A percentile compares a stretch with the other conserved stretches of the same genome.
phyloP scores from a whole-genome alignment of 2,888 invertebrate species.

The Spilarctia lutea region DNA sequence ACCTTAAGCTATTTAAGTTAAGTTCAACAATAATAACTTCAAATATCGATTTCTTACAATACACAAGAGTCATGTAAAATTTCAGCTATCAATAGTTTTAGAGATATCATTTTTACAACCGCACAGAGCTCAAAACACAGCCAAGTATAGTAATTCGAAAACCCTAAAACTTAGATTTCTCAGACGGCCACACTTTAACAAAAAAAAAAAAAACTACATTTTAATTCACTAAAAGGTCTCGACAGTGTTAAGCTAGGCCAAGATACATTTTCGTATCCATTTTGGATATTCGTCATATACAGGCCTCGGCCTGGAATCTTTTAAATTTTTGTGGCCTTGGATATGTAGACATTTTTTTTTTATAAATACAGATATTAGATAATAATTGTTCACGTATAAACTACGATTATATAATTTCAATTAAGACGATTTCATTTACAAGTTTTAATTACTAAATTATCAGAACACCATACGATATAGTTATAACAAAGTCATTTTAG shows the following conservation, averaged over 20 bases:
- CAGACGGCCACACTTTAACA: constrained; percentile 37
- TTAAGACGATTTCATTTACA: constrained; percentile 7
- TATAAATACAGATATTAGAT: not conserved
- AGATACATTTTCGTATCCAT: constrained; percentile 12
- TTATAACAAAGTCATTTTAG: constrained; percentile 4
- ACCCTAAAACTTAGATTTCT: constrained; percentile 42
- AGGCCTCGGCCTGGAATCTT: not conserved
- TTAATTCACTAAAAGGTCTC: constrained; percentile 11
- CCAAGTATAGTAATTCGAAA: constrained; percentile 64
- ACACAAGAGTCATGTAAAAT: not conserved
- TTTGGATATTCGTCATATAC: constrained; percentile 2
- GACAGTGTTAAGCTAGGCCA: constrained; percentile 23
- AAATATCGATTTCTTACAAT: not conserved
- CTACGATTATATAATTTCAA: not conserved
- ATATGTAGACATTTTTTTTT: constrained; percentile 13
- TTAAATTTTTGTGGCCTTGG: constrained; percentile 3
- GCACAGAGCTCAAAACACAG: constrained; percentile 63
- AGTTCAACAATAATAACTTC: not conserved
- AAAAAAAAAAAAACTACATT: constrained; percentile 1
- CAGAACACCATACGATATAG: not conserved
- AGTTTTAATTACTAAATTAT: not conserved
- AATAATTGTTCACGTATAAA: not conserved
- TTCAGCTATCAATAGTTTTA: not conserved
- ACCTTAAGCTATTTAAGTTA: not conserved
- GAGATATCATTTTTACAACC: constrained; percentile 52